Evolutionary conservation across 2,797 vertebrate genomes (phyloP).

Genomic region (Channa striata): DNA sequence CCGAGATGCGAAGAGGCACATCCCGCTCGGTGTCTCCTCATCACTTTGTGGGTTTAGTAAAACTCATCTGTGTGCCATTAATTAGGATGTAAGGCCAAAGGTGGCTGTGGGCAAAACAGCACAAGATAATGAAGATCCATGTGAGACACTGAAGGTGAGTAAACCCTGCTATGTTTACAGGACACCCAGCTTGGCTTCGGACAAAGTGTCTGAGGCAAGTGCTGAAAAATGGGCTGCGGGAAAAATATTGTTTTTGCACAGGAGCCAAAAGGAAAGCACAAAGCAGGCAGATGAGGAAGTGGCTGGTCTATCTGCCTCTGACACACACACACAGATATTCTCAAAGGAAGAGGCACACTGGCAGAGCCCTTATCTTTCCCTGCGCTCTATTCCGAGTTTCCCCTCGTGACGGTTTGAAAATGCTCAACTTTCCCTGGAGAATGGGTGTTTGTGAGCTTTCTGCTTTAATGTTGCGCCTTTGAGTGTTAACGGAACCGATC

Average conservation of each 20-base stretch:
- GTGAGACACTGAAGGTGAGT: slow-evolving; percentile 25
- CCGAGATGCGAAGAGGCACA: slow-evolving; percentile 8
- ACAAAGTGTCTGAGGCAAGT: slow-evolving; percentile 25
- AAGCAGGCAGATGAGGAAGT: slow-evolving; percentile 58
- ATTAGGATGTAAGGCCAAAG: slow-evolving; percentile 34
- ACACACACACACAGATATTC: slow-evolving; percentile 33
- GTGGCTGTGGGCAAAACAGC: slow-evolving; percentile 12
- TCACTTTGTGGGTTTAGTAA: slow-evolving; percentile 6
- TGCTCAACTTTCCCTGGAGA: slow-evolving; percentile 9
- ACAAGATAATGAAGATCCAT: slow-evolving; percentile 12
- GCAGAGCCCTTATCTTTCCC: slow-evolving; percentile 60
- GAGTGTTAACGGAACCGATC: slow-evolving; percentile 29
- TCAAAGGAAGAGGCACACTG: slow-evolving; percentile 45
- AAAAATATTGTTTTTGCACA: slow-evolving; percentile 66
- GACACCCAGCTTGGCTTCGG: slow-evolving; percentile 17
- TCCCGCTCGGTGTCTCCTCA: neutral
- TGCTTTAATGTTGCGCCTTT: neutral
- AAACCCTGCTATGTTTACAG: slow-evolving; percentile 54
- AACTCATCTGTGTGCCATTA: slow-evolving; percentile 40
- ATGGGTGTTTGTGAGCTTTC: neutral
- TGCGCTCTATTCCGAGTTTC: slow-evolving; percentile 44
- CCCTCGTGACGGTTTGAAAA: slow-evolving; percentile 50
- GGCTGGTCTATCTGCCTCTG: slow-evolving; percentile 53
- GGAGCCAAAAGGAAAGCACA: slow-evolving; percentile 63
- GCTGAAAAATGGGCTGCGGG: slow-evolving; percentile 53